Percentiles rank a stretch among this genome's conserved stretches.
These are phyloP conservation scores for Macaca nemestrina DNA, from an alignment of 2,113 vertebrate genomes.

Conservation along the genomic window DNA sequence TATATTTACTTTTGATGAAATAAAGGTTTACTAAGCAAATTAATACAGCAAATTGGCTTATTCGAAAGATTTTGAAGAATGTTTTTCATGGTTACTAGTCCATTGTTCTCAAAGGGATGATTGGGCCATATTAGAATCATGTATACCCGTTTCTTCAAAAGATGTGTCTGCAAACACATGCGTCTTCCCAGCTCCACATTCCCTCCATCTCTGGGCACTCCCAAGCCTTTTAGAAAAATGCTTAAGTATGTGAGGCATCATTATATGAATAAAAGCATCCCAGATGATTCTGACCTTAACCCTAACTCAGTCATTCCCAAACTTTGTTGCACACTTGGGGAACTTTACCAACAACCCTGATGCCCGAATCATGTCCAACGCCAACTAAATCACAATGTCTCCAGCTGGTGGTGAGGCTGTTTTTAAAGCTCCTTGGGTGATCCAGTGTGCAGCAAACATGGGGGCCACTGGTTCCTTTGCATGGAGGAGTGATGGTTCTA, in stretches of 20 bases:
- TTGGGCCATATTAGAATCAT: background rate
- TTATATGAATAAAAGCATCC: background rate
- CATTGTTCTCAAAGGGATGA: background rate
- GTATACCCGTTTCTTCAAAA: background rate
- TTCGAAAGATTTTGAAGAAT: conserved; percentile 29
- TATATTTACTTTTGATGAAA: conserved; percentile 19
- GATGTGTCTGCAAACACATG: background rate
- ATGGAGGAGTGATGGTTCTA: no score
- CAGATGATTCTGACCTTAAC: no score
- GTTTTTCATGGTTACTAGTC: background rate
- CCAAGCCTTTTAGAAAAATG: background rate
- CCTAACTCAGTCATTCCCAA: background rate
- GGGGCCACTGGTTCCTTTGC: background rate
- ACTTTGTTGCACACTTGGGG: background rate
- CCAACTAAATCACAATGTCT: background rate
- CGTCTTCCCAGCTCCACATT: background rate
- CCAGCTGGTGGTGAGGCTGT: background rate
- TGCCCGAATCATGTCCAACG: background rate
- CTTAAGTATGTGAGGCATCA: background rate
- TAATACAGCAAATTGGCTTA: conserved; percentile 22
- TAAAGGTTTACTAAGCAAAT: background rate
- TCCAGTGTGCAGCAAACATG: background rate
- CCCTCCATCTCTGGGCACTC: no score
- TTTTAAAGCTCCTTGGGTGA: background rate
- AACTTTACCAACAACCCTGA: background rate